Evolutionary conservation across 2,797 vertebrate genomes (phyloP), one percentile per base, ranked within the genome.

Genomic region (Ptychadena robeensis): DNA sequence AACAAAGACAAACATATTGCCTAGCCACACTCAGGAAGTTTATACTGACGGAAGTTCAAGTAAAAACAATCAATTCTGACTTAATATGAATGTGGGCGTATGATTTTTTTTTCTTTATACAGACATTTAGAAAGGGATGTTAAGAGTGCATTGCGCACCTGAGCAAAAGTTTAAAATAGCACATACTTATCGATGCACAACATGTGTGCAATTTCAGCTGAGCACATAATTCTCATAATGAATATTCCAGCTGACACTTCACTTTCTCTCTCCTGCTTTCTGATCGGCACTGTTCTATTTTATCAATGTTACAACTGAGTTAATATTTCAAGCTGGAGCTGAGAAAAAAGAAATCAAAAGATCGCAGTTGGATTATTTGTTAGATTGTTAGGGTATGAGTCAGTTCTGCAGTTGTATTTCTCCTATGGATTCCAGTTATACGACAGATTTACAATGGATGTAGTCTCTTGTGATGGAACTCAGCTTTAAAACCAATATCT

Each of bases 201-300:
- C 78, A 66, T 85, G 82, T 68, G 72, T 44, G 73, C 71, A 31
- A 40, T 85, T 75, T 61, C 64, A 80, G 83, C 78, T 76, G 71
- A 80, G 78, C 65, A 37, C 78, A 80, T 85, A 67, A 71, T 80
- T 80, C 44, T 38, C 63, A 35, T 80, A 74, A 85, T 81, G 59
- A 80, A 85, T 70, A 76, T 85, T 85, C 83, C 83, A 85, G 83
- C 83, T 76, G 83, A 76, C 66, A 75, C 66, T 80, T 85, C 77
- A 64, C 77, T 70, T 80, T 68, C 59, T 44, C 35, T 70, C 34
- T 44, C 63, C 27, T 38, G 67, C 9, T 65, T 81, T 15, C 18
- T 25, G 66, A 57, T 71, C n/a, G 57, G 35, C 40, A 44, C 28
- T 48, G 12, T 69, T 74, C 14, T 67, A 25, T 74, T 38, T 64